Percentiles rank a stretch among this genome's conserved stretches.
phyloP scores from a whole-genome alignment of 2,113 vertebrate genomes.

The Malurus melanocephalus region DNA sequence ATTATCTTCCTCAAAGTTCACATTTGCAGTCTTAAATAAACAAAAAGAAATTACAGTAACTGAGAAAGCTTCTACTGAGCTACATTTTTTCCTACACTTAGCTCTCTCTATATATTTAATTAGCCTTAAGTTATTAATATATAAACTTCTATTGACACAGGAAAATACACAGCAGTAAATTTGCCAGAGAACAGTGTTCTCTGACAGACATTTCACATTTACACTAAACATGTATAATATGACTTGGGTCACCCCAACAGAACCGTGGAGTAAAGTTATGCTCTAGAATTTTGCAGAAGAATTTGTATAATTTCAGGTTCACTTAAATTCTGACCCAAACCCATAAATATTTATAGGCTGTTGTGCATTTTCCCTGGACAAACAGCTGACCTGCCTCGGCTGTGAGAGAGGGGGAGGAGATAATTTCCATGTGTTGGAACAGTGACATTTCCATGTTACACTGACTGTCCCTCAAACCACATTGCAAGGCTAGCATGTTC shows the following conservation, averaged over 20 bases:
- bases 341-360: background rate
- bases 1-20: background rate
- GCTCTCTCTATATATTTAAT: background rate
- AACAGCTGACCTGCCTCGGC: background rate
- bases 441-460: background rate
- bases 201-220: background rate
- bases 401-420: background rate
- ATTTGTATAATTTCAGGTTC: background rate
- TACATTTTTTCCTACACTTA: background rate
- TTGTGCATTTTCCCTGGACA: background rate
- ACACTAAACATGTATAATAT: fast-evolving
- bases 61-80: background rate
- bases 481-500: background rate
- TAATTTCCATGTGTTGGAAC: background rate
- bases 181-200: background rate
- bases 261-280: background rate
- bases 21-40: background rate
- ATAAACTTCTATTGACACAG: background rate
- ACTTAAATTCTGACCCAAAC: background rate
- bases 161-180: background rate
- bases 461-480: background rate
- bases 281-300: background rate
- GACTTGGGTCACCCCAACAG: background rate
- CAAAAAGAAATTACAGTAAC: background rate
- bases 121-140: background rate